Conservation (phyloP, 2,888 invertebrate species). For the Acleris sparsana region DNA sequence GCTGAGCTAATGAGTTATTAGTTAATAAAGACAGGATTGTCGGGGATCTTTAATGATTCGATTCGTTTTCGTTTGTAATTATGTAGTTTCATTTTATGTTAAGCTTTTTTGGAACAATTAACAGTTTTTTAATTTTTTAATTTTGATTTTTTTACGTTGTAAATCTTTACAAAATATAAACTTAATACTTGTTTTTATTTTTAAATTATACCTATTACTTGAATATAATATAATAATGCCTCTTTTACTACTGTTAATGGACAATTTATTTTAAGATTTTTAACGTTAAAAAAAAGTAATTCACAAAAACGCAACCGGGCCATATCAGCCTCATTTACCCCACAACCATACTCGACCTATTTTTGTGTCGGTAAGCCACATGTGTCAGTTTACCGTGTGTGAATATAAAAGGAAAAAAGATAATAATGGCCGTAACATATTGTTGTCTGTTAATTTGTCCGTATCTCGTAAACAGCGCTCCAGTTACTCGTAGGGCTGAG, state of each 20-base stretch:
- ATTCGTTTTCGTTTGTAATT: too few species aligned
- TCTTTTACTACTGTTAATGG: too few species aligned
- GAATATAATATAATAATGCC: too few species aligned
- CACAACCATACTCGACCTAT: conserved; percentile 62
- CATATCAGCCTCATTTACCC: conserved; percentile 48
- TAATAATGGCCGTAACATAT: conserved; percentile 43
- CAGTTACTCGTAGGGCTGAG: conserved; percentile 2
- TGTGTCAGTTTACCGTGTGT: conserved; percentile 65
- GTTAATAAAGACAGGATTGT: background rate
- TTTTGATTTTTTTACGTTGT: too few species aligned
- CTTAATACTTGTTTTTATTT: too few species aligned
- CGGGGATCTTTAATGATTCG: background rate
- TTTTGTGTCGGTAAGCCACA: conserved; percentile 62
- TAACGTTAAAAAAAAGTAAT: background rate
- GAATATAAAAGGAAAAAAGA: conserved; percentile 59
- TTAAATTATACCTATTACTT: too few species aligned
- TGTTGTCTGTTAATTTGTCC: conserved; percentile 50
- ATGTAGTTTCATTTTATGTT: too few species aligned
- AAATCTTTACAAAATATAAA: too few species aligned
- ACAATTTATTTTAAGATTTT: too few species aligned
- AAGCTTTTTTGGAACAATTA: too few species aligned
- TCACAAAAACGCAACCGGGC: background rate
- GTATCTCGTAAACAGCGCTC: conserved; percentile 41
- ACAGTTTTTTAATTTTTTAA: too few species aligned
- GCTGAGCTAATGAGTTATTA: conserved; percentile 1